Evolutionary conservation across 1,140 invertebrate species (phyloP), one percentile per base, ranked within the genome.

Genomic region (Drosophila melanogaster): DNA sequence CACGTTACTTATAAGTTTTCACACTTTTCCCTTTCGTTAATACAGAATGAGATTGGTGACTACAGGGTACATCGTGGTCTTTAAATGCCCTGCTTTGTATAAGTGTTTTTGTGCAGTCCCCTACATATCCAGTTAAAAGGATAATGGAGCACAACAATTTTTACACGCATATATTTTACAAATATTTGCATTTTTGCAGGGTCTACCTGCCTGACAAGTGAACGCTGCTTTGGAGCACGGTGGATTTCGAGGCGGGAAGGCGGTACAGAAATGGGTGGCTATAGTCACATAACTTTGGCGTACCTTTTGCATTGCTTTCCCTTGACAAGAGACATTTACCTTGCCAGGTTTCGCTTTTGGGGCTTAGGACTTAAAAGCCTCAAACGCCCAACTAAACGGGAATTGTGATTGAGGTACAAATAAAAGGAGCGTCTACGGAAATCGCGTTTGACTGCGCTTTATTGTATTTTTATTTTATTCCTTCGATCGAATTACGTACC

Each of bases 61-160:
- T 24, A 46, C 4, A 1, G 6, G 19, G 64, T 64, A 67, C 40
- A 8, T n/a, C 8, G 0, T 15, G 15, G 46, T 64, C 35, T 43
- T 8, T 17, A 11, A 15, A 30, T 15, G 24, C 46, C 41, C 17
- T 1, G 40, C 33, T 30, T 26, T 55, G 54, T 58, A 58, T 59
- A 61, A 66, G 44, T 86, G 77, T 87, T 72, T 56, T 58, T 76
- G 60, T 67, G 66, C 75, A 77, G 56, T 41, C 55, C 62, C 75
- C 75, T 61, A 77, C 73, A 90, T 84, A 87, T 90, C 60, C 84
- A 89, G 84, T 89, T 89, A 87, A 87, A 87, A 87, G 84, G 84
- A 87, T 87, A 87, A 87, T 89, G 84, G 85, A 89, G 84, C 84
- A 87, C 84, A 87, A 87, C 83, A 87, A 87, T 87, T 87, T 89